A percentile compares a stretch with the other conserved stretches of the same genome.
Conservation (phyloP, 2,113 vertebrate species). For the Tiliqua scincoides region DNA sequence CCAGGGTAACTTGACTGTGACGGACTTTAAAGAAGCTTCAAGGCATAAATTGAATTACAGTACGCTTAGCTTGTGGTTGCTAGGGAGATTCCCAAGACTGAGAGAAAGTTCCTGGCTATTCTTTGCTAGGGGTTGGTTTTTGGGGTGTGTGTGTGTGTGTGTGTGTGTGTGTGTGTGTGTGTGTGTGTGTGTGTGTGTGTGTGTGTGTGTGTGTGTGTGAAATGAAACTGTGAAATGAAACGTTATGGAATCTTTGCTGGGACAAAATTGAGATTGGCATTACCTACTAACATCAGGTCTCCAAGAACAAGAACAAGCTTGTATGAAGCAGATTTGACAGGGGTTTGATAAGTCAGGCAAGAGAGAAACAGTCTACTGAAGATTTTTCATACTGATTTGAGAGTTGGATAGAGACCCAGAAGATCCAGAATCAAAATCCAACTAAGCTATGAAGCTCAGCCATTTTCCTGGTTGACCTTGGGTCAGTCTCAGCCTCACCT, state of each 20-base stretch:
- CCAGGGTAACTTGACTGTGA: slow-evolving; percentile 72
- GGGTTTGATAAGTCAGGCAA: slow-evolving; percentile 62
- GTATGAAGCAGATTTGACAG: slow-evolving; percentile 71
- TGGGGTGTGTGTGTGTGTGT: neutral
- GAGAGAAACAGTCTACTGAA: slow-evolving; percentile 23
- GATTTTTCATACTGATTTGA: too few species aligned
- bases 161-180: slow-evolving; percentile 26
- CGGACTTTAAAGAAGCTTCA: slow-evolving; percentile 73
- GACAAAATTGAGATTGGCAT: slow-evolving; percentile 63
- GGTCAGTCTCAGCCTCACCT: too few species aligned
- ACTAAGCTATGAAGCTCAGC: too few species aligned
- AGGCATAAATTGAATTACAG: slow-evolving; percentile 78
- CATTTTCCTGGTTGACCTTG: slow-evolving; percentile 7
- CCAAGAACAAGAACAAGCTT: slow-evolving; percentile 68
- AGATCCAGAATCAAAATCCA: too few species aligned
- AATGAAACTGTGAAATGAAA: slow-evolving; percentile 67
- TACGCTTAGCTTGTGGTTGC: slow-evolving; percentile 73
- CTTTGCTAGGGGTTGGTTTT: slow-evolving; percentile 45
- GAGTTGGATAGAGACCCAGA: too few species aligned
- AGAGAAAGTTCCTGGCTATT: slow-evolving; percentile 72
- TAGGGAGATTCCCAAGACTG: slow-evolving; percentile 67
- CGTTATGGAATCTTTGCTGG: slow-evolving; percentile 48
- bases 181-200: too few species aligned
- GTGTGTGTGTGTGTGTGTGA: slow-evolving; percentile 8
- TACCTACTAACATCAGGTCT: slow-evolving; percentile 54